Base-by-base conservation (phyloP, 2,888 invertebrate species). In the Zele albiditarsus region DNA sequence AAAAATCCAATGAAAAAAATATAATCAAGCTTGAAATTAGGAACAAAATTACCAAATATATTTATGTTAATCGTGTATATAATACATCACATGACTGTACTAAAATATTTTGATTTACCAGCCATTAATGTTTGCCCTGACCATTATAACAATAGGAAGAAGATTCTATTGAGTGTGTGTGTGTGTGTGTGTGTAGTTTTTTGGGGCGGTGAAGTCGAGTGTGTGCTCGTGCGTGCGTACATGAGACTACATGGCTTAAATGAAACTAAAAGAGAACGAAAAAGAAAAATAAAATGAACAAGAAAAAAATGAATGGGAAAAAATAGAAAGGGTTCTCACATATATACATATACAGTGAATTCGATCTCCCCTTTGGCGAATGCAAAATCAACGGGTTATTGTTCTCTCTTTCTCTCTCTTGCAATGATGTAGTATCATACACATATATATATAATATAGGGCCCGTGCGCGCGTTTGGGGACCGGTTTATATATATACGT, bases 351-450 rank as follows among this genome's bases (percentile, higher is more conserved):
- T 38, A 33, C n/a, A 33, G 67, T 71, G 75, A 71, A 75, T 75
- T 71, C 66, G 67, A 71, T 75, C 71, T 65, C 70, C 77, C 75
- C 80, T 79, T 79, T 77, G 78, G 81, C 83, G 82, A 83, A 84
- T 85, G 84, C 83, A 84, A 85, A 87, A 87, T 87, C 87, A 88
- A 85, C 85, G 83, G 79, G 74, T 79, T 74, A 75, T 81, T 74
- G 77, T 77, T 68, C 63, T 74, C 58, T 42, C 27, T n/a, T n/a
- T 27, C n/a, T 46, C 23, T 27, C n/a, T 66, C 16, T 31, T 14
- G 16, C 16, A n/a, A 4, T 14, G 14, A 3, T 46, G 46, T 46
- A 46, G 23, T 53, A 20, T 53, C 2, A 14, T 33, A 38, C 33
- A 33, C 38, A 33, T 16, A 38, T 58, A 58, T 33, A 63, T 20